phyloP scores from a whole-genome alignment of 1,140 invertebrate species.

The Elymnias hypermnestra region DNA sequence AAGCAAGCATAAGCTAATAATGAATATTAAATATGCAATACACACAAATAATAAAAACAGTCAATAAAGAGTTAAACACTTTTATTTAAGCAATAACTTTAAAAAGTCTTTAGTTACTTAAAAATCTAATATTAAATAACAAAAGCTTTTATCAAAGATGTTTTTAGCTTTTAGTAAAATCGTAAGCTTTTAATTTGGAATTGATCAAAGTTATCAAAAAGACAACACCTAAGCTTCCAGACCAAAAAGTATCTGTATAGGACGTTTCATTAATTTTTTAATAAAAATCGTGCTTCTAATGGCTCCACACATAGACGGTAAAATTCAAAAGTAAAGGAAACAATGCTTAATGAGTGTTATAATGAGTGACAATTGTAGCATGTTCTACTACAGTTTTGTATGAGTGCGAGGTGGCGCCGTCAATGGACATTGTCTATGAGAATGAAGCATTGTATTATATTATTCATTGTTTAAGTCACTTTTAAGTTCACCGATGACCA shows the following conservation, averaged over 20 bases:
- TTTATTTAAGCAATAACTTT: too few species aligned
- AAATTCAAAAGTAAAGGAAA: slow-evolving; percentile 51
- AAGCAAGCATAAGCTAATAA: too few species aligned
- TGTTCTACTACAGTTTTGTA: slow-evolving; percentile 7
- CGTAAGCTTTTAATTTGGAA: too few species aligned
- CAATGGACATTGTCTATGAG: slow-evolving; percentile 17
- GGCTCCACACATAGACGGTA: slow-evolving; percentile 37
- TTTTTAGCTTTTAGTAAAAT: too few species aligned
- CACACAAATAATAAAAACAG: too few species aligned
- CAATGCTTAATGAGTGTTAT: slow-evolving; percentile 51
- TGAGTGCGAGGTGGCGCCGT: slow-evolving; percentile 28
- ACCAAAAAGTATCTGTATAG: neutral
- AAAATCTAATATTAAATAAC: too few species aligned
- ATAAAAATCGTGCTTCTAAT: slow-evolving; percentile 9
- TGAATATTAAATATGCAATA: too few species aligned
- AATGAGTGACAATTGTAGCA: slow-evolving; percentile 53
- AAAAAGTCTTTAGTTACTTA: too few species aligned
- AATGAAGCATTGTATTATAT: neutral
- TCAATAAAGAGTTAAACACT: too few species aligned
- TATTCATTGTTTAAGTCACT: slow-evolving; percentile 8
- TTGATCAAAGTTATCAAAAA: too few species aligned
- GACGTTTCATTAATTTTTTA: neutral
- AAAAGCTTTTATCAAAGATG: too few species aligned
- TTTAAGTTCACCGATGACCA: slow-evolving; percentile 11
- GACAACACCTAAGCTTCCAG: too few species aligned